Conservation (phyloP, 2,797 vertebrate species). For the Pangasius sanitwongsei region DNA sequence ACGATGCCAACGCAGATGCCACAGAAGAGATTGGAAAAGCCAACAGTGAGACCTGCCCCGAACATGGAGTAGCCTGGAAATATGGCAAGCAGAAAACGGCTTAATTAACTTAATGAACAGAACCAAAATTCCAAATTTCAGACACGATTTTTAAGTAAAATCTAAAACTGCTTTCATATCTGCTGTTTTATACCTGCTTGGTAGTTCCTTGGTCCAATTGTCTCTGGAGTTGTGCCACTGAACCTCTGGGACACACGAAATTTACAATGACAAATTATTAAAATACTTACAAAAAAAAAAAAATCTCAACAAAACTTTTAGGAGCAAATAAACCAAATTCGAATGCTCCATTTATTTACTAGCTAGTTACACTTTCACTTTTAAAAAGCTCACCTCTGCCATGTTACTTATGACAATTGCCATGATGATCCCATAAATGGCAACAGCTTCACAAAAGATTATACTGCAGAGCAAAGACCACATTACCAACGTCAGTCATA, state of each 20-base stretch:
- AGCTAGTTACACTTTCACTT: neutral
- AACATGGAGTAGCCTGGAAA: conserved; percentile 95
- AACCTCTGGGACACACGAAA: conserved; percentile 77
- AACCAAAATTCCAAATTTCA: neutral
- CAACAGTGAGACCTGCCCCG: conserved; percentile 95
- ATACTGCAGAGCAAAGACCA: conserved; percentile 76
- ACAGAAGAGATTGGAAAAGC: conserved; percentile 98
- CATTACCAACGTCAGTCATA: neutral
- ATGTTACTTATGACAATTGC: conserved; percentile 99
- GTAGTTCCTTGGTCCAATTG: conserved; percentile 90
- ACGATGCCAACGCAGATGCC: conserved; percentile 98
- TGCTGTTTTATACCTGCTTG: conserved; percentile 82
- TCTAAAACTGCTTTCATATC: neutral
- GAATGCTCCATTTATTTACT: neutral
- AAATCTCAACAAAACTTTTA: neutral
- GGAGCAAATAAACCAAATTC: neutral
- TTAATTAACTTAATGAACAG: neutral
- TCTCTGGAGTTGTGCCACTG: conserved; percentile 84
- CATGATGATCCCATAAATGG: conserved; percentile 99
- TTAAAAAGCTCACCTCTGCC: conserved; percentile 85
- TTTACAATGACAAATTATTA: neutral
- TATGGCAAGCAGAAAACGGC: neutral
- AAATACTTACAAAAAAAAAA: neutral
- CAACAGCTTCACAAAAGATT: conserved; percentile 99
- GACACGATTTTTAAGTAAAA: neutral